These are phyloP conservation scores for Clinocottus analis DNA, from an alignment of 2,113 vertebrate species.

Conservation along the genomic window DNA sequence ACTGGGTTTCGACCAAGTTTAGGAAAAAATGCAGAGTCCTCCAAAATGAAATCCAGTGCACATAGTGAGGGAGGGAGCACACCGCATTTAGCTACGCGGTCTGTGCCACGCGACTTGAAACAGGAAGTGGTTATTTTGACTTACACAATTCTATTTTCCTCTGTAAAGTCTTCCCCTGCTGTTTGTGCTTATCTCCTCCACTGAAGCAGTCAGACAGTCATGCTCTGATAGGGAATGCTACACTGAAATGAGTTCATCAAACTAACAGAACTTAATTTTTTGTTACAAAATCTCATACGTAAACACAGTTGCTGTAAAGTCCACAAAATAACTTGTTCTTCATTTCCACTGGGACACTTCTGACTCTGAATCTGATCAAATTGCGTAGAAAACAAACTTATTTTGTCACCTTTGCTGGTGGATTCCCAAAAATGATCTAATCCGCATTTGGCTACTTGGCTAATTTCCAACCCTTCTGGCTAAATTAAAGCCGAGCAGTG, in stretches of 20 bases:
- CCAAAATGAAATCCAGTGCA: not conserved
- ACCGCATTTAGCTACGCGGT: fast-evolving
- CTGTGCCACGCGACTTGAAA: not conserved
- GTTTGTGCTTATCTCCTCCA: not conserved
- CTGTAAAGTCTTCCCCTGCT: not conserved
- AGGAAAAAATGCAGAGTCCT: not conserved
- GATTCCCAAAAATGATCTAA: not conserved
- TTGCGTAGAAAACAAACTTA: too few relatives aligned
- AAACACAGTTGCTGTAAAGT: not conserved
- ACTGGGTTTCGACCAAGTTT: too few relatives aligned
- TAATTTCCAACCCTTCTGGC: not conserved
- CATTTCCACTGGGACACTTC: too few relatives aligned
- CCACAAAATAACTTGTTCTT: not conserved
- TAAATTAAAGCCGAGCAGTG: not conserved
- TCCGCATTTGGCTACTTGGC: not conserved
- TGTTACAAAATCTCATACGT: not conserved
- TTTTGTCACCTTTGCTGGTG: too few relatives aligned
- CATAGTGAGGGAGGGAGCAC: not conserved
- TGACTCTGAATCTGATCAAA: too few relatives aligned
- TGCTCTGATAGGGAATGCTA: not conserved
- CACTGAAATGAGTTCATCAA: not conserved
- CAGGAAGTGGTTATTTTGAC: not conserved
- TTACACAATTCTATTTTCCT: not conserved
- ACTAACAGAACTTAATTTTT: too few relatives aligned
- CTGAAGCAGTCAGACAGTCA: not conserved